Evolutionary conservation across 2,797 vertebrate genomes (phyloP).

Genomic region (Antennarius maculatus): DNA sequence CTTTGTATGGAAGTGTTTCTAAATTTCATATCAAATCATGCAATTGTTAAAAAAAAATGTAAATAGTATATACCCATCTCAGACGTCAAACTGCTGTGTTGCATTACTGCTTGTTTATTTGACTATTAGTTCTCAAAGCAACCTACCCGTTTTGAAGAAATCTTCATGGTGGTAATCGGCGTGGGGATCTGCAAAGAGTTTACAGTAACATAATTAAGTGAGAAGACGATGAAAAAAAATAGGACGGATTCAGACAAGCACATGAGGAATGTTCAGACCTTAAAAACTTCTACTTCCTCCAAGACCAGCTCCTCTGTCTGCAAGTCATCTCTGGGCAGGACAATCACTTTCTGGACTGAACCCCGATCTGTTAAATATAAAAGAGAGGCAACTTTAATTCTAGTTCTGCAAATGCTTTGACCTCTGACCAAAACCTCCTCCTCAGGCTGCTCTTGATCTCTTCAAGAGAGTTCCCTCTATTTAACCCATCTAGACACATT

Average conservation of each 20-base stretch:
- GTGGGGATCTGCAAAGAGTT: constrained; percentile 86
- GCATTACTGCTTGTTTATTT: not conserved
- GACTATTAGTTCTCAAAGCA: not conserved
- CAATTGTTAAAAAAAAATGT: too few species aligned
- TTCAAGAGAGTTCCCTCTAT: not conserved
- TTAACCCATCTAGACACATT: not conserved
- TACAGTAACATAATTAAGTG: not conserved
- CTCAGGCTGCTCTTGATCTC: not conserved
- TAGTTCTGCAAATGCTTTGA: not conserved
- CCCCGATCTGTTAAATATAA: constrained; percentile 85
- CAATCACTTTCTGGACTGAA: constrained; percentile 97
- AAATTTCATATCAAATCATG: too few species aligned
- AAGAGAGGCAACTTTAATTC: not conserved
- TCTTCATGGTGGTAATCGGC: constrained; percentile 96
- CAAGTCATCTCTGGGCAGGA: constrained; percentile 94
- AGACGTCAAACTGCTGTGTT: not conserved
- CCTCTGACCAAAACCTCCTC: not conserved
- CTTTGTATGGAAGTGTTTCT: not conserved
- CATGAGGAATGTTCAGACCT: constrained; percentile 75
- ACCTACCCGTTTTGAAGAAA: constrained; percentile 97
- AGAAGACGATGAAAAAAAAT: not conserved
- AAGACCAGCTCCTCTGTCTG: constrained; percentile 96
- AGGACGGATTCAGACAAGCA: not conserved
- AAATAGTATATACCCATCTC: not conserved
- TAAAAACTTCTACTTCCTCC: constrained; percentile 97